These are phyloP conservation scores for Lepetodrilus schrolli DNA, from an alignment of 2,888 invertebrate genomes.

Conservation along the genomic window DNA sequence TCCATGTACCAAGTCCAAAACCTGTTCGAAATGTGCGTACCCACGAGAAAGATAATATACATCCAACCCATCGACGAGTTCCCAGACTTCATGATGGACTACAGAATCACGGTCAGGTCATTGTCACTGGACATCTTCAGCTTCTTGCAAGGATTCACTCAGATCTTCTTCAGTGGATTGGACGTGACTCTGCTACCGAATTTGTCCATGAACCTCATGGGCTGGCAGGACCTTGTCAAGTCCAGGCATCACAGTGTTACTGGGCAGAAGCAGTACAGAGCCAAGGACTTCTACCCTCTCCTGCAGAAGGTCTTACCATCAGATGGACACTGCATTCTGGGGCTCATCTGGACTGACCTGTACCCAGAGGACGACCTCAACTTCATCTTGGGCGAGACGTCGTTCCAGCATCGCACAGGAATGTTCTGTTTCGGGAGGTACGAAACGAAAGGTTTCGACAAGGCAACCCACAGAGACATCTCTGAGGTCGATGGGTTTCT, in stretches of 20 bases:
- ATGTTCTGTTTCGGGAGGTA: slow-evolving; percentile 70
- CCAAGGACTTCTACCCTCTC: slow-evolving; percentile 57
- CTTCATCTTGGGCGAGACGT: slow-evolving; percentile 71
- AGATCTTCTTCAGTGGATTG: slow-evolving; percentile 64
- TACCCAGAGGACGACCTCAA: slow-evolving; percentile 70
- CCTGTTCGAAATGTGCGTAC: slow-evolving; percentile 46
- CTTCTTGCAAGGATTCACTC: slow-evolving; percentile 60
- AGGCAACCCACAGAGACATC: slow-evolving; percentile 53
- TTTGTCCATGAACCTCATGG: slow-evolving; percentile 45
- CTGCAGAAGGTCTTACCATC: slow-evolving; percentile 56
- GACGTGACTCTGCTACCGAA: slow-evolving; percentile 54
- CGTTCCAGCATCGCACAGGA: slow-evolving; percentile 52
- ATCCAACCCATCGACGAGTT: slow-evolving; percentile 67
- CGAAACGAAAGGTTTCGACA: slow-evolving; percentile 61
- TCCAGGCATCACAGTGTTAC: slow-evolving; percentile 59
- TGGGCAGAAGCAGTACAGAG: slow-evolving; percentile 62
- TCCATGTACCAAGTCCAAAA: slow-evolving; percentile 51
- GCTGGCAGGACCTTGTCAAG: slow-evolving; percentile 49
- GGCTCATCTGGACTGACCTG: slow-evolving; percentile 72
- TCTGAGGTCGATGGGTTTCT: slow-evolving; percentile 55
- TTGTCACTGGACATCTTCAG: slow-evolving; percentile 50
- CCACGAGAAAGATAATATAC: slow-evolving; percentile 58
- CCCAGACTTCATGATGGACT: slow-evolving; percentile 62
- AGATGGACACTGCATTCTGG: slow-evolving; percentile 67
- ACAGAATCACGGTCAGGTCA: slow-evolving; percentile 41